Conservation (phyloP, 2,888 invertebrate species). For the Byasa hedistus region DNA sequence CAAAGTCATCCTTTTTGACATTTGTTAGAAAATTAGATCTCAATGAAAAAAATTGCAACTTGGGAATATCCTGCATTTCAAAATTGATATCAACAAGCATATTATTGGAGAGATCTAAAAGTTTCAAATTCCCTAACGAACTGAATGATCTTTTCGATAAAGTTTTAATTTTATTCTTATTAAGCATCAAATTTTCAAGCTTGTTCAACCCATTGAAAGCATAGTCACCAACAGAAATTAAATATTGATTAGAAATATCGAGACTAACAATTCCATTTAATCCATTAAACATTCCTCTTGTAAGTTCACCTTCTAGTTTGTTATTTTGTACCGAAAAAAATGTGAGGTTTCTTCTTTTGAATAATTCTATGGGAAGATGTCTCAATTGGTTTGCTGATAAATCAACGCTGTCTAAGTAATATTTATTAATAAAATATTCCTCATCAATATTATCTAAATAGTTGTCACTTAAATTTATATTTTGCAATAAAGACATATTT, state of each 20-base stretch:
- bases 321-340: conserved; percentile 50
- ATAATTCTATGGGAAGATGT: conserved; percentile 46
- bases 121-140: conserved; percentile 40
- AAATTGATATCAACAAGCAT: conserved; percentile 49
- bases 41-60: conserved; percentile 45
- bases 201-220: conserved; percentile 50
- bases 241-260: conserved; percentile 18
- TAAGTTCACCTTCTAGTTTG: conserved; percentile 46
- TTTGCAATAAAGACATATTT: conserved; percentile 39
- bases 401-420: conserved; percentile 41
- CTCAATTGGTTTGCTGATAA: conserved; percentile 52
- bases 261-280: conserved; percentile 38
- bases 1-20: conserved; percentile 47
- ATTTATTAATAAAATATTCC: conserved; percentile 40
- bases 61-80: conserved; percentile 46
- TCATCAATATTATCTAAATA: conserved; percentile 42
- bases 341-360: conserved; percentile 48
- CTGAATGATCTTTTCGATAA: conserved; percentile 49
- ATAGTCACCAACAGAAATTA: conserved; percentile 50
- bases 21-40: conserved; percentile 48
- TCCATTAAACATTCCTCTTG: conserved; percentile 56
- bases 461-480: conserved; percentile 50
- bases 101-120: conserved; percentile 57
- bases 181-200: conserved; percentile 45
- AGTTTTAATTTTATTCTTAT: conserved; percentile 49